Conservation (phyloP, 2,797 vertebrate genomes). For the Miopithecus talapoin region DNA sequence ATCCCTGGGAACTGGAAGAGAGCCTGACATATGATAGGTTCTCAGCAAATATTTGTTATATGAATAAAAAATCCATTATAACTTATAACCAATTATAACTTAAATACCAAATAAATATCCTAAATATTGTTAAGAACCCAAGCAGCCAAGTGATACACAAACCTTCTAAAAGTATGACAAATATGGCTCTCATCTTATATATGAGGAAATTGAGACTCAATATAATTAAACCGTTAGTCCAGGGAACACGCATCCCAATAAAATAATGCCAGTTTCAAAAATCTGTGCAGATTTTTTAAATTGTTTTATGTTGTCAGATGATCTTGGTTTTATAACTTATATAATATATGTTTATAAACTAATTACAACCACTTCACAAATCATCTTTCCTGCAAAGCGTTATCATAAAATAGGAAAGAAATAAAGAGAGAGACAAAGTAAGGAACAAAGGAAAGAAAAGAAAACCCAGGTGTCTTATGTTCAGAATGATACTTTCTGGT, state of each 20-base stretch:
- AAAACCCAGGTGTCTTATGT: background rate
- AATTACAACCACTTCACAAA: background rate
- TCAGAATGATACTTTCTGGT: background rate
- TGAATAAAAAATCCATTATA: background rate
- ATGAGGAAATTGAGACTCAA: background rate
- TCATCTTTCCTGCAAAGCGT: background rate
- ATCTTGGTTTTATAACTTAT: background rate
- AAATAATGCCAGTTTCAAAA: background rate
- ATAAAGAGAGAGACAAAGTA: accelerated
- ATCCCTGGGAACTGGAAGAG: background rate
- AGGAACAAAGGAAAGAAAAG: background rate
- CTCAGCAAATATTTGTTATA: background rate
- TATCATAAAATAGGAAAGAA: background rate
- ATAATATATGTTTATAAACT: background rate
- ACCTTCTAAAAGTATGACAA: background rate
- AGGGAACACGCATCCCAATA: background rate
- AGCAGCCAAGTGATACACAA: background rate
- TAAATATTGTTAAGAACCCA: background rate
- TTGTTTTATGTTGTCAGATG: background rate
- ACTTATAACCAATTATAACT: background rate
- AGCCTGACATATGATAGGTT: background rate
- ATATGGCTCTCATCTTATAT: background rate
- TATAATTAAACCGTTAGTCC: background rate
- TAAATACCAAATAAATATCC: background rate
- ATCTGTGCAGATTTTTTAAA: background rate